These are phyloP conservation scores for Protomyctophum bolini DNA, from an alignment of 2,113 vertebrate genomes.

Conservation along the genomic window DNA sequence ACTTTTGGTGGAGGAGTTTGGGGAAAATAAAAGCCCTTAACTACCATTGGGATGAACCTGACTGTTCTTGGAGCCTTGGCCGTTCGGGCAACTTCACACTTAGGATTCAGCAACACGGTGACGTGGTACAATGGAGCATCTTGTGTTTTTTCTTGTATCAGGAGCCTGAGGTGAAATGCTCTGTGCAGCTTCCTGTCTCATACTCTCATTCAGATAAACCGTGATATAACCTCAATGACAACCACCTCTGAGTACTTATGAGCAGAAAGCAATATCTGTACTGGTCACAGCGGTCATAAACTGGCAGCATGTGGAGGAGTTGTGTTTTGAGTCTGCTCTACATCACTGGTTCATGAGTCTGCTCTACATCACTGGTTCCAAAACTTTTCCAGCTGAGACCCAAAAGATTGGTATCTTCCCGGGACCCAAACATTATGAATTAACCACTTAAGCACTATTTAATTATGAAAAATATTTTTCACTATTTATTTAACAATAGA, in stretches of 20 bases:
- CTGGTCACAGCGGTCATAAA: neutral
- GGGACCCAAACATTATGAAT: too few species aligned
- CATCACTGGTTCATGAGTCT: neutral
- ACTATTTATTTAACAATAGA: too few species aligned
- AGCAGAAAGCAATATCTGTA: conserved; percentile 12
- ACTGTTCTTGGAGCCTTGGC: too few species aligned
- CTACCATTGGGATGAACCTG: too few species aligned
- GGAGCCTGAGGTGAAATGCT: conserved; percentile 54
- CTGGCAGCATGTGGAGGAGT: neutral
- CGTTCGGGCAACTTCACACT: too few species aligned
- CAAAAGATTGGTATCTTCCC: too few species aligned
- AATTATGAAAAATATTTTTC: too few species aligned
- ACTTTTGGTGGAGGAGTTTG: too few species aligned
- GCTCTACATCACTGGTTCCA: neutral
- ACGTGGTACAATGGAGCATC: conserved; percentile 41
- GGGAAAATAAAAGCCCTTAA: too few species aligned
- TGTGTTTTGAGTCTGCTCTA: neutral
- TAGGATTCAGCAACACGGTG: conserved; percentile 46
- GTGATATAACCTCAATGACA: conserved; percentile 42
- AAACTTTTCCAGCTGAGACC: neutral
- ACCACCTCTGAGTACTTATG: neutral
- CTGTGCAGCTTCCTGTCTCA: conserved; percentile 60
- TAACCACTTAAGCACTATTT: too few species aligned
- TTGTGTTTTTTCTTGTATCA: conserved; percentile 54
- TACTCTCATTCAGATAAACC: conserved; percentile 74